Evolutionary conservation across 2,888 invertebrate genomes (phyloP), one percentile per base, ranked within the genome.

Genomic region (Ethmia dodecea): DNA sequence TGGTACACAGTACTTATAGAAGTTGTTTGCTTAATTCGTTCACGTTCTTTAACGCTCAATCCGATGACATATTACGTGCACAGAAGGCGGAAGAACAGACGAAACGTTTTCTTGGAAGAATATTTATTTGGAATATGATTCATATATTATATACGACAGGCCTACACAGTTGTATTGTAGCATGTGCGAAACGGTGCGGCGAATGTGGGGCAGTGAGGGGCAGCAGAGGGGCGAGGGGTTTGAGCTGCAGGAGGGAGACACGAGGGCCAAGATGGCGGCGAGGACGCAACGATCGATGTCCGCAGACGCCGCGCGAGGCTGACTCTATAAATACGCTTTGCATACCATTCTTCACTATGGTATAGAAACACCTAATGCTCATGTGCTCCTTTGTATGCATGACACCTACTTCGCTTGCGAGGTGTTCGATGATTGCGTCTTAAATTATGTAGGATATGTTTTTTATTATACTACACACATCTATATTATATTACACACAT

Each of bases 211-310:
- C 83, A 83, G 75, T 72, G 73, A 74, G 78, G 78, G 76, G 79
- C 66, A 66, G 55, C 51, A 46, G 67, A 60, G 73, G 68, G 62
- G 68, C 60, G 71, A 57, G 68, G 68, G 68, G 73, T 55, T n/a
- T 26, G 26, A 11, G 26, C 11, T 60, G 70, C 67, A 68, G 68
- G 74, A 69, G 81, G 79, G 78, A 77, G 79, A 76, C 73, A 73
- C 66, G 77, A 78, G 79, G 80, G 81, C 81, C 80, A 84, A 84
- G 83, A 84, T 84, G 84, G 84, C 83, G 79, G 75, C 78, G 79
- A 75, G 80, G 81, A 81, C 83, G 80, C 78, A 73, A 65, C 84
- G 84, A 83, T 83, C 84, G 83, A 84, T 84, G 83, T 74, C 72
- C 78, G 74, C 72, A 83, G 83, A 81, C 83, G 78, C 71, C 65